phyloP scores from a whole-genome alignment of 2,113 vertebrate species.

The Chunga burmeisteri region DNA sequence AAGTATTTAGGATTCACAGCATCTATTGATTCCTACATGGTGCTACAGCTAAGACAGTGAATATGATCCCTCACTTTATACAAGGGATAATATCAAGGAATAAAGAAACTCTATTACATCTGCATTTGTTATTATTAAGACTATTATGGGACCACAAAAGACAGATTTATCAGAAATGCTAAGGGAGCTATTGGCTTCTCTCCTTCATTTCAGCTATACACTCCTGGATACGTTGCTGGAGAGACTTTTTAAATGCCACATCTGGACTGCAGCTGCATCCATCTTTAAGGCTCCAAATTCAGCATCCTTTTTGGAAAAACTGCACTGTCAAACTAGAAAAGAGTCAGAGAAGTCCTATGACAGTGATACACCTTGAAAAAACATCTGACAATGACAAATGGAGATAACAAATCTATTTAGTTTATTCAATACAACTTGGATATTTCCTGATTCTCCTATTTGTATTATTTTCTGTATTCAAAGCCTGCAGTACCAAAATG shows the following conservation, averaged over 20 bases:
- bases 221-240: neutral
- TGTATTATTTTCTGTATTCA: neutral
- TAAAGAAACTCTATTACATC: neutral
- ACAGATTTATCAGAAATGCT: neutral
- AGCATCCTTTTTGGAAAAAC: neutral
- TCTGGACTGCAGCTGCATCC: neutral
- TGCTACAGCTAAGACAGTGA: neutral
- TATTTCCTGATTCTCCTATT: neutral
- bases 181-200: neutral
- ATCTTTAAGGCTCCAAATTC: neutral
- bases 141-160: neutral
- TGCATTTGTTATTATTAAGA: neutral
- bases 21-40: neutral
- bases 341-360: neutral
- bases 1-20: neutral
- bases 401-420: neutral
- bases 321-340: neutral
- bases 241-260: neutral
- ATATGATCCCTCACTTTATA: neutral
- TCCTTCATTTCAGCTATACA: neutral
- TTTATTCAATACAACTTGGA: neutral
- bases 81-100: neutral
- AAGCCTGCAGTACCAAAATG: neutral
- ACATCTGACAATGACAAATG: neutral
- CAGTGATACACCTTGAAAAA: neutral